Evolutionary conservation across 2,113 vertebrate genomes (phyloP).

Genomic region (Stomatorhinus ivindoensis): DNA sequence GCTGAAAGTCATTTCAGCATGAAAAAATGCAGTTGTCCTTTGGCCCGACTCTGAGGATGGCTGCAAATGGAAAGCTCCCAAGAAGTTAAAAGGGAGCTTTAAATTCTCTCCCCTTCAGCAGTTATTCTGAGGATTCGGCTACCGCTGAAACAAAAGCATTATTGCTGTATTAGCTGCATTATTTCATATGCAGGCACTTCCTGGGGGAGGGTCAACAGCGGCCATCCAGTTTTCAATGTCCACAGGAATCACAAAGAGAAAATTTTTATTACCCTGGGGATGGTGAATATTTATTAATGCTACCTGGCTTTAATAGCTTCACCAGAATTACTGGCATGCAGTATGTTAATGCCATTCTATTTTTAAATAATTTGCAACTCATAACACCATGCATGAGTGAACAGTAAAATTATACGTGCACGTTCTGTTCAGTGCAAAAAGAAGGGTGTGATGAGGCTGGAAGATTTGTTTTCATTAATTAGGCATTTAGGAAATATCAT

Average conservation of each 20-base stretch:
- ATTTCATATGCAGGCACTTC: not conserved
- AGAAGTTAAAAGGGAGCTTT: not conserved
- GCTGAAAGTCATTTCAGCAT: not conserved
- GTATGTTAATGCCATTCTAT: not conserved
- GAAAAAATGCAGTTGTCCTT: not conserved
- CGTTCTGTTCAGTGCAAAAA: not conserved
- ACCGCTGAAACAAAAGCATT: not conserved
- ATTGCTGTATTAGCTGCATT: not conserved
- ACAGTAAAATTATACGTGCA: not conserved
- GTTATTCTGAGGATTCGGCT: not conserved
- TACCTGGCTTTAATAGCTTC: not conserved
- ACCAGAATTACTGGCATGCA: not conserved
- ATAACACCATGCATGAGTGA: not conserved
- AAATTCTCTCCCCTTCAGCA: not conserved
- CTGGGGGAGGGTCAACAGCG: not conserved
- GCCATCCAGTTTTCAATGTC: not conserved
- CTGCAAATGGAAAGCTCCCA: not conserved
- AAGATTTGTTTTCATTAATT: constrained; percentile 8
- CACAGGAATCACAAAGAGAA: not conserved
- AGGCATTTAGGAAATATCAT: not conserved
- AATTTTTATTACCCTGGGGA: not conserved
- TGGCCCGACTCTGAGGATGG: not conserved
- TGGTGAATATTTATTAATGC: not conserved
- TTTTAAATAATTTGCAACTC: constrained; percentile 2
- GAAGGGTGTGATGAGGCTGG: not conserved